These are phyloP conservation scores for Pseudococcus viburni DNA, from an alignment of 2,888 invertebrate species.

Conservation along the genomic window DNA sequence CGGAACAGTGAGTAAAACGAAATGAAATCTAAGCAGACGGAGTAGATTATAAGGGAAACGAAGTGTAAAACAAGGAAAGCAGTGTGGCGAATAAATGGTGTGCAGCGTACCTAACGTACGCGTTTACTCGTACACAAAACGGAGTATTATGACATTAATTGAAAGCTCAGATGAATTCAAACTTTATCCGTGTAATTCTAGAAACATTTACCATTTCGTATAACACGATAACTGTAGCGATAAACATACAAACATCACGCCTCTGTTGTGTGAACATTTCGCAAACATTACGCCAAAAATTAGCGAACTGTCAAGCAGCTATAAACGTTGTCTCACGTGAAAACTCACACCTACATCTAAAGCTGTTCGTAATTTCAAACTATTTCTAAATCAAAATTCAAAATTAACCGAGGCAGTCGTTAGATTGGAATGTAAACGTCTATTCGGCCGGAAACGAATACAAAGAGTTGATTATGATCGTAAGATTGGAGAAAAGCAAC, in stretches of 20 bases:
- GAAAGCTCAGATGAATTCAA: constrained; percentile 35
- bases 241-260: constrained; percentile 20
- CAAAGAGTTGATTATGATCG: background rate
- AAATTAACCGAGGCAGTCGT: background rate
- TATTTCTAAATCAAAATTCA: background rate
- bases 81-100: background rate
- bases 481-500: background rate
- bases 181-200: constrained; percentile 27
- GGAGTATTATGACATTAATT: constrained; percentile 27
- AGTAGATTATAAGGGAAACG: background rate
- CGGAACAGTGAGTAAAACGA: background rate
- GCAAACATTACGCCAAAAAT: constrained; percentile 37
- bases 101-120: background rate
- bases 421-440: background rate
- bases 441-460: background rate
- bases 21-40: constrained; percentile 24
- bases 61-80: constrained; percentile 16
- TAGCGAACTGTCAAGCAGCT: constrained; percentile 8
- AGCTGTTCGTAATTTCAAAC: background rate
- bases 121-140: background rate
- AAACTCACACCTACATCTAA: background rate
- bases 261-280: constrained; percentile 9
- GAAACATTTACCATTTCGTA: constrained; percentile 31
- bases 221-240: constrained; percentile 11
- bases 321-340: background rate